Percentiles rank a stretch among this genome's conserved stretches.
These are phyloP conservation scores for Timema podura DNA, from an alignment of 2,888 invertebrate genomes.

Conservation along the genomic window DNA sequence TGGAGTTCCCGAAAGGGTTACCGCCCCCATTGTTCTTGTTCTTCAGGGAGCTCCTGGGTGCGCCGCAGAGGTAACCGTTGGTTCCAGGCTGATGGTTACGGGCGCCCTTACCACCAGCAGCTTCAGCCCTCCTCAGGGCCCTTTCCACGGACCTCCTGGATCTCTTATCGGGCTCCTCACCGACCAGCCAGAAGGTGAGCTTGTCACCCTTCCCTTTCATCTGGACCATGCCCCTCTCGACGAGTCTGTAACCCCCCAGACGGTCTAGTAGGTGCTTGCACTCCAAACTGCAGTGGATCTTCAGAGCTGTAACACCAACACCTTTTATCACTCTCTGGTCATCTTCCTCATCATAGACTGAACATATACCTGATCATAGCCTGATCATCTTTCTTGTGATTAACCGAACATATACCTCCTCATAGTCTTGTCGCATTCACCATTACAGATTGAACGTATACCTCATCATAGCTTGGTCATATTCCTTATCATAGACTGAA, in stretches of 20 bases:
- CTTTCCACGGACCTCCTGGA: slow-evolving; percentile 53
- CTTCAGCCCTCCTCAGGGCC: slow-evolving; percentile 47
- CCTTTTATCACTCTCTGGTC: not conserved
- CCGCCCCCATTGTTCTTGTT: slow-evolving; percentile 41
- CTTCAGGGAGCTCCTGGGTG: slow-evolving; percentile 38
- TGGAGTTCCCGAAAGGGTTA: slow-evolving; percentile 22
- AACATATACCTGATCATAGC: too few species aligned
- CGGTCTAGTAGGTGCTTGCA: slow-evolving; percentile 65
- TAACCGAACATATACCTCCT: too few species aligned
- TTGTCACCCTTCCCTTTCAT: slow-evolving; percentile 85
- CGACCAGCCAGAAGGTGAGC: slow-evolving; percentile 76
- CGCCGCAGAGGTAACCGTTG: slow-evolving; percentile 39
- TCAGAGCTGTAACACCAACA: slow-evolving; percentile 55
- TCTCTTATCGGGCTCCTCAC: slow-evolving; percentile 63
- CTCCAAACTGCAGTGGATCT: slow-evolving; percentile 76
- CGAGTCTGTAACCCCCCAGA: slow-evolving; percentile 69
- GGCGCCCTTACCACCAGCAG: slow-evolving; percentile 35
- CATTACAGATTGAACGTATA: too few species aligned
- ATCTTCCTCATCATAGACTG: not conserved
- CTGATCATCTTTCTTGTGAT: too few species aligned
- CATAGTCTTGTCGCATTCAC: too few species aligned
- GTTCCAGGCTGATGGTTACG: slow-evolving; percentile 39
- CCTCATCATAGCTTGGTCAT: too few species aligned
- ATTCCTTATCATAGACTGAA: too few species aligned
- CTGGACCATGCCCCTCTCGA: slow-evolving; percentile 70